Percentiles rank a stretch among this genome's conserved stretches.
These are phyloP conservation scores for Ips typographus DNA, from an alignment of 1,140 invertebrate genomes.

Conservation along the genomic window DNA sequence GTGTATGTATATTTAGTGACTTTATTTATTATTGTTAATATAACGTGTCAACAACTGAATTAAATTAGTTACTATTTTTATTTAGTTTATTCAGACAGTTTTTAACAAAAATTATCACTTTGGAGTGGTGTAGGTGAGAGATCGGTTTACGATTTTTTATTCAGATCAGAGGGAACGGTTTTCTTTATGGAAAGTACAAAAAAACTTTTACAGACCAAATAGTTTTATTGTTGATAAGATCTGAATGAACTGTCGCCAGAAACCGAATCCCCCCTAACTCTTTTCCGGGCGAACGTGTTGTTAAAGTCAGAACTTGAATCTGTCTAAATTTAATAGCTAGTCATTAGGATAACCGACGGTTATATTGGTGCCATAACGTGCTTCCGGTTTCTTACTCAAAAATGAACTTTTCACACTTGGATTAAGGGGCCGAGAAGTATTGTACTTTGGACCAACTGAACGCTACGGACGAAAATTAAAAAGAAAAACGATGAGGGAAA, in stretches of 20 bases:
- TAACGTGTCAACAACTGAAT: slow-evolving; percentile 28
- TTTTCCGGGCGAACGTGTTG: not conserved
- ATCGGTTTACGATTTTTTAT: slow-evolving; percentile 14
- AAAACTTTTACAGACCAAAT: slow-evolving; percentile 27
- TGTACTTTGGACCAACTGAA: slow-evolving; percentile 22
- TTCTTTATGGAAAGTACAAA: slow-evolving; percentile 26
- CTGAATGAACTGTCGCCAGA: slow-evolving; percentile 8
- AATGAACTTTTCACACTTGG: not conserved
- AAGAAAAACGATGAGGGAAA: slow-evolving; percentile 8
- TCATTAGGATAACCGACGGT: slow-evolving; percentile 24
- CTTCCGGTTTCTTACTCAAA: slow-evolving; percentile 10
- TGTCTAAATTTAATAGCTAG: slow-evolving; percentile 23
- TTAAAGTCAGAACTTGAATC: slow-evolving; percentile 17
- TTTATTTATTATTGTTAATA: slow-evolving; percentile 31
- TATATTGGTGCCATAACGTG: slow-evolving; percentile 27
- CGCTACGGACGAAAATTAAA: not conserved
- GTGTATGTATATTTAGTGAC: slow-evolving; percentile 34
- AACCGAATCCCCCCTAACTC: not conserved
- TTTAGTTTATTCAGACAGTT: slow-evolving; percentile 21
- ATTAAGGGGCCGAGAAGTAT: not conserved
- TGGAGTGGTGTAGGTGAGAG: slow-evolving; percentile 31
- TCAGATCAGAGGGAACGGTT: slow-evolving; percentile 20
- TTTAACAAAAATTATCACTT: slow-evolving; percentile 19
- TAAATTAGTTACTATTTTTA: slow-evolving; percentile 24
- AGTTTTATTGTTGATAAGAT: slow-evolving; percentile 13